phyloP scores from a whole-genome alignment of 2,888 invertebrate genomes.

The Watsonalla binaria region DNA sequence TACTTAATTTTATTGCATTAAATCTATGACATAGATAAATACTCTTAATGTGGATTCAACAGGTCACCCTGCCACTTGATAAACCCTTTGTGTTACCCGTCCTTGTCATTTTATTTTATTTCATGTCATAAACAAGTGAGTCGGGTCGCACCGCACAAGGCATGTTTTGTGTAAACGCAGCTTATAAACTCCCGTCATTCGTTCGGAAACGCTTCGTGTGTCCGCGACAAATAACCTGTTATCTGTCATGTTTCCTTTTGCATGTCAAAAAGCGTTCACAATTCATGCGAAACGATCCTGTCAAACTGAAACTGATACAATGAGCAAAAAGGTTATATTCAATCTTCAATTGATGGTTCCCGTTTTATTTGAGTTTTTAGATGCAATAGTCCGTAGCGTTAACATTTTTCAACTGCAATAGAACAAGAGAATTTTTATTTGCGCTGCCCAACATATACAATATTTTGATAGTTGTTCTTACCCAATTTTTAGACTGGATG shows the following conservation, averaged over 20 bases:
- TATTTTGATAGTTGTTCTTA: too few relatives aligned
- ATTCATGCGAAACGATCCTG: conserved; percentile 61
- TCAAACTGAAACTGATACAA: conserved; percentile 56
- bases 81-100: too few relatives aligned
- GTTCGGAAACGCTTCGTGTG: conserved; percentile 30
- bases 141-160: neutral
- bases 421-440: neutral
- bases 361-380: conserved; percentile 13
- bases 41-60: too few relatives aligned
- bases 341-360: conserved; percentile 36
- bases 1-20: too few relatives aligned
- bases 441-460: conserved; percentile 1
- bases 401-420: neutral
- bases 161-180: conserved; percentile 16
- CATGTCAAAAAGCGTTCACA: conserved; percentile 61
- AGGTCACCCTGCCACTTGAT: too few relatives aligned
- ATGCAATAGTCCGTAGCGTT: neutral
- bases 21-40: too few relatives aligned
- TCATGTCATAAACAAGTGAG: neutral
- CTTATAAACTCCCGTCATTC: conserved; percentile 12
- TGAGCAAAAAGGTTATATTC: conserved; percentile 43
- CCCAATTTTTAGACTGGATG: too few relatives aligned
- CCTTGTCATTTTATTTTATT: neutral
- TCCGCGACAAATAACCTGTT: conserved; percentile 47
- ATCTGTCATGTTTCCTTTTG: conserved; percentile 60